These are phyloP conservation scores for Nephrocerus scutellatus DNA, from an alignment of 2,888 invertebrate species.

Conservation along the genomic window DNA sequence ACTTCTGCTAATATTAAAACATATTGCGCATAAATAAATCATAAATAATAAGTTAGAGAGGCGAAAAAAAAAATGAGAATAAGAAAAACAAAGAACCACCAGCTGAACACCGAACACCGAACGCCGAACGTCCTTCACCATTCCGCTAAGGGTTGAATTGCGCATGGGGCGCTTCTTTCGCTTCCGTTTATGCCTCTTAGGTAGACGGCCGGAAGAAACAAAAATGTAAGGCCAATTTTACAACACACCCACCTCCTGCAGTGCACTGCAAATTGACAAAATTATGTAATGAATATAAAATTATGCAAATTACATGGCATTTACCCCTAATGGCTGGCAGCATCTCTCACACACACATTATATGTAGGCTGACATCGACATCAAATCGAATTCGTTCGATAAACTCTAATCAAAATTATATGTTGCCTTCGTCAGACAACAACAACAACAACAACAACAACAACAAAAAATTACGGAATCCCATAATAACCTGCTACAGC, in stretches of 20 bases:
- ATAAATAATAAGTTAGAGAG: conserved; percentile 30
- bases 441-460: too few relatives aligned
- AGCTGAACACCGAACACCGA: not conserved
- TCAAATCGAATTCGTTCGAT: too few relatives aligned
- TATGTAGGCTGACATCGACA: too few relatives aligned
- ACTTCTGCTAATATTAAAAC: conserved; percentile 26
- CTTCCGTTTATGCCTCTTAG: conserved; percentile 21
- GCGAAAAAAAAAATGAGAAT: conserved; percentile 2
- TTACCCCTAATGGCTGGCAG: conserved; percentile 44
- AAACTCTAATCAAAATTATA: too few relatives aligned
- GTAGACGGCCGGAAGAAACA: too few relatives aligned
- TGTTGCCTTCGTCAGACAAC: too few relatives aligned
- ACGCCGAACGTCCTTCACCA: conserved; percentile 20
- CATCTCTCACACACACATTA: too few relatives aligned
- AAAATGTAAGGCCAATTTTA: too few relatives aligned
- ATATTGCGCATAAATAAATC: conserved; percentile 41
- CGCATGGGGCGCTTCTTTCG: conserved; percentile 16
- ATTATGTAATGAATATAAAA: conserved; percentile 46
- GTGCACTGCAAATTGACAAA: conserved; percentile 44
- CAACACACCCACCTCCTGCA: too few relatives aligned
- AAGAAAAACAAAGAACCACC: not conserved
- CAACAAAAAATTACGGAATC: too few relatives aligned
- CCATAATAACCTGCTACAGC: too few relatives aligned
- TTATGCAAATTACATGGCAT: conserved; percentile 44
- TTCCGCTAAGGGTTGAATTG: conserved; percentile 19